Evolutionary conservation across 1,140 invertebrate species (phyloP).

Genomic region (Lordiphosa clarofinis): DNA sequence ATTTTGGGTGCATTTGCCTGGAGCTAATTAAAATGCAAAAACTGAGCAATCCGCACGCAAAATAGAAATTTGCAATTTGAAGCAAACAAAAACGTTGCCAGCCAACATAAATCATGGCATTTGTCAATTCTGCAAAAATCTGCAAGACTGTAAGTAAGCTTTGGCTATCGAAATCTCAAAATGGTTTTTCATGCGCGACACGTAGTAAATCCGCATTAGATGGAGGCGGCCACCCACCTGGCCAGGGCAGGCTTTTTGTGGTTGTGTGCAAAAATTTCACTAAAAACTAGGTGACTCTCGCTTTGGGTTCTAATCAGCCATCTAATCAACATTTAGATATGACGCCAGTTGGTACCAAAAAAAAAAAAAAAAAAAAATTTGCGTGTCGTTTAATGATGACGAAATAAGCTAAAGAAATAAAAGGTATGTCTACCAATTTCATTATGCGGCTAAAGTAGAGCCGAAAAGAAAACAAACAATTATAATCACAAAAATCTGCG

Average conservation of each 20-base stretch:
- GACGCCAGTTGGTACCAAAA: constrained; percentile 38
- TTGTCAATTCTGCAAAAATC: constrained; percentile 28
- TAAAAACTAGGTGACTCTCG: constrained; percentile 19
- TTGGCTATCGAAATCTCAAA: constrained; percentile 25
- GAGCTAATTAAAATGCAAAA: constrained; percentile 59
- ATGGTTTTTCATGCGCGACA: constrained; percentile 4
- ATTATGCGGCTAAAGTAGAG: constrained; percentile 16
- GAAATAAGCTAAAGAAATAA: constrained; percentile 21
- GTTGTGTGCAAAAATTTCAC: constrained; percentile 21
- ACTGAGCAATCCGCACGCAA: constrained; percentile 33
- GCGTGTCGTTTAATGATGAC: constrained; percentile 53
- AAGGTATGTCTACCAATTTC: constrained; percentile 25
- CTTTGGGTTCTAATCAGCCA: constrained; percentile 20
- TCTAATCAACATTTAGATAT: constrained; percentile 37
- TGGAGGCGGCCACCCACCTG: constrained; percentile 6
- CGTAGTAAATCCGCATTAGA: constrained; percentile 6
- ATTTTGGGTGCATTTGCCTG: constrained; percentile 33
- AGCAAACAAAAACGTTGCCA: constrained; percentile 42
- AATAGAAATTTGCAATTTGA: constrained; percentile 65
- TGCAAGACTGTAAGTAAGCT: constrained; percentile 11
- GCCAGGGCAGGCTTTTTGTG: background rate
- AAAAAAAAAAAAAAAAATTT: constrained; percentile 23
- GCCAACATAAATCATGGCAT: constrained; percentile 46
- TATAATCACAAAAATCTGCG: too few species aligned
- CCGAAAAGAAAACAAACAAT: too few species aligned